phyloP scores from a whole-genome alignment of 1,140 invertebrate species.

The Antheraea mylitta region DNA sequence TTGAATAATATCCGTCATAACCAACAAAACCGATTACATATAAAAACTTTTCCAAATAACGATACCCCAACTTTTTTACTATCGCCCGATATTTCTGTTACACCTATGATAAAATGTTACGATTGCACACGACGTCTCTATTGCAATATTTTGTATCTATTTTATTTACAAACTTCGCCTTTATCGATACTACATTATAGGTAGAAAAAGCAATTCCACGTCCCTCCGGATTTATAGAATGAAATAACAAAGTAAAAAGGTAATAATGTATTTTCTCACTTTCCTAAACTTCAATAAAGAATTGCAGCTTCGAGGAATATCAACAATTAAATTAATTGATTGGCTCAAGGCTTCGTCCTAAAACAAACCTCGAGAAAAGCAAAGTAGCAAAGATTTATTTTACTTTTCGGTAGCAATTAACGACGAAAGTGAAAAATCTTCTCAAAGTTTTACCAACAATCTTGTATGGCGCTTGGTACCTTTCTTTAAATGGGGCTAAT shows the following conservation, averaged over 20 bases:
- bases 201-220: slow-evolving; percentile 28
- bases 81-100: slow-evolving; percentile 54
- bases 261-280: neutral
- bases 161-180: slow-evolving; percentile 72
- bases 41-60: slow-evolving; percentile 54
- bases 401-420: slow-evolving; percentile 71
- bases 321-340: slow-evolving; percentile 67
- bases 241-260: slow-evolving; percentile 2
- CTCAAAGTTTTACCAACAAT: slow-evolving; percentile 44
- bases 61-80: slow-evolving; percentile 62
- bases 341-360: slow-evolving; percentile 38
- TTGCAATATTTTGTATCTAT: slow-evolving; percentile 62
- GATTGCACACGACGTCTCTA: slow-evolving; percentile 31
- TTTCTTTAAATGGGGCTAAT: slow-evolving; percentile 70
- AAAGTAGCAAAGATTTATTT: slow-evolving; percentile 67
- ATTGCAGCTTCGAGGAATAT: slow-evolving; percentile 24
- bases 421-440: slow-evolving; percentile 76
- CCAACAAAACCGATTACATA: slow-evolving; percentile 44
- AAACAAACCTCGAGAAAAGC: slow-evolving; percentile 51
- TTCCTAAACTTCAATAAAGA: slow-evolving; percentile 8
- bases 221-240: slow-evolving; percentile 20
- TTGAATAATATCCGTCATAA: slow-evolving; percentile 32
- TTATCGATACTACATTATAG: slow-evolving; percentile 52
- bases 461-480: slow-evolving; percentile 56
- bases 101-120: slow-evolving; percentile 75